phyloP scores from a whole-genome alignment of 2,888 invertebrate species.

The Magallana nippona region DNA sequence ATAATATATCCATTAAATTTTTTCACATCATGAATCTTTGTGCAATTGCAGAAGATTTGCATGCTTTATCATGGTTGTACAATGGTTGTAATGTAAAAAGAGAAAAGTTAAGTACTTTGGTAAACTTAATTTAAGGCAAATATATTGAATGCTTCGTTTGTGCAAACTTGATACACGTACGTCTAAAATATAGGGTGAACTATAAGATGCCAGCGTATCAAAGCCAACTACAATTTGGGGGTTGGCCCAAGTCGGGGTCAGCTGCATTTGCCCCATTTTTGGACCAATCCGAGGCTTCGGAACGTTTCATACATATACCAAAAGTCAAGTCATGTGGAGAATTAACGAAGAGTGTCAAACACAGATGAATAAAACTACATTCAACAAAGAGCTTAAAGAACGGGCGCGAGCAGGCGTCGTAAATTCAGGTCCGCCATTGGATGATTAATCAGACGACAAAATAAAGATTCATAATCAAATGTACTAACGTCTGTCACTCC shows the following conservation, averaged over 20 bases:
- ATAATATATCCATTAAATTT: too few relatives aligned
- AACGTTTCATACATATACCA: neutral
- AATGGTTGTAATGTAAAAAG: too few relatives aligned
- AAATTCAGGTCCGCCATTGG: conserved; percentile 26
- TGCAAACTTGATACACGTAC: neutral
- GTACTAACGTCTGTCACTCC: conserved; percentile 8
- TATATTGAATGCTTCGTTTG: too few relatives aligned
- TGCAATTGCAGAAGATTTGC: too few relatives aligned
- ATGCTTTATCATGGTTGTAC: too few relatives aligned
- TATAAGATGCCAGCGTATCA: neutral
- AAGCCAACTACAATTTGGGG: conserved; percentile 4
- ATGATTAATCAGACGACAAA: conserved; percentile 33
- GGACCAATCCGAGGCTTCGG: neutral
- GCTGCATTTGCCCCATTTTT: neutral
- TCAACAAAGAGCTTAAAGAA: conserved; percentile 9
- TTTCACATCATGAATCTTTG: too few relatives aligned
- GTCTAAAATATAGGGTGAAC: neutral
- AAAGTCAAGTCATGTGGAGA: conserved; percentile 13
- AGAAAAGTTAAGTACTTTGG: too few relatives aligned
- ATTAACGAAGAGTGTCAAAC: conserved; percentile 11
- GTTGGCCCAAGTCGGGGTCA: conserved; percentile 12
- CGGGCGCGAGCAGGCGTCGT: conserved; percentile 23
- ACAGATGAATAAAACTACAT: neutral
- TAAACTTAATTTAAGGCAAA: too few relatives aligned
- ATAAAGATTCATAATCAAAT: conserved; percentile 33